Conservation (phyloP, 2,888 invertebrate species). For the Melinaea marsaeus region DNA sequence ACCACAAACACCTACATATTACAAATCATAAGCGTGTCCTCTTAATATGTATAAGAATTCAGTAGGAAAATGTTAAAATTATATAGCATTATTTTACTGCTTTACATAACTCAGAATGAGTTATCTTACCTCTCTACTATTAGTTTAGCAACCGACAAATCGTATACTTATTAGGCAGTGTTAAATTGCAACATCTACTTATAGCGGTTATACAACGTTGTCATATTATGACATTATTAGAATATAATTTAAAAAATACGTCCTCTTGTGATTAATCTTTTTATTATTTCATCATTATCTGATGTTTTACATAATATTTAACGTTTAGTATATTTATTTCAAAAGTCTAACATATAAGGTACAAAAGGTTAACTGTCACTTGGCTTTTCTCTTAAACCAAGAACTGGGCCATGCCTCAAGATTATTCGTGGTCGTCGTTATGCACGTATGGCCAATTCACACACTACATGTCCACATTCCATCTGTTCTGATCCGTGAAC, state of each 20-base stretch:
- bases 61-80: too few relatives aligned
- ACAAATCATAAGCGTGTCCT: neutral
- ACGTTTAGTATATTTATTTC: neutral
- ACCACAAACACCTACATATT: neutral
- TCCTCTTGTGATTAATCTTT: neutral
- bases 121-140: neutral
- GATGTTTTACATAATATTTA: slow-evolving; percentile 1
- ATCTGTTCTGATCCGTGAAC: too few relatives aligned
- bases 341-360: too few relatives aligned
- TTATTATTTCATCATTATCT: neutral
- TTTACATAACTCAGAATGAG: slow-evolving; percentile 1
- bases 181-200: neutral
- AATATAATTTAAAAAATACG: neutral
- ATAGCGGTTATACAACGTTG: neutral
- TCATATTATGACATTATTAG: slow-evolving; percentile 2
- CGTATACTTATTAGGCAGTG: neutral
- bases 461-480: too few relatives aligned
- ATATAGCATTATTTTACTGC: neutral
- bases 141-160: neutral
- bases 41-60: too few relatives aligned
- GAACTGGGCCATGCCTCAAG: too few relatives aligned
- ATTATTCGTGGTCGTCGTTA: too few relatives aligned
- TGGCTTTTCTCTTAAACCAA: too few relatives aligned
- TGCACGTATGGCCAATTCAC: too few relatives aligned
- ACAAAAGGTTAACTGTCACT: too few relatives aligned